Base-by-base conservation (phyloP, 1,140 invertebrate genomes). In the Nylanderia fulva region DNA sequence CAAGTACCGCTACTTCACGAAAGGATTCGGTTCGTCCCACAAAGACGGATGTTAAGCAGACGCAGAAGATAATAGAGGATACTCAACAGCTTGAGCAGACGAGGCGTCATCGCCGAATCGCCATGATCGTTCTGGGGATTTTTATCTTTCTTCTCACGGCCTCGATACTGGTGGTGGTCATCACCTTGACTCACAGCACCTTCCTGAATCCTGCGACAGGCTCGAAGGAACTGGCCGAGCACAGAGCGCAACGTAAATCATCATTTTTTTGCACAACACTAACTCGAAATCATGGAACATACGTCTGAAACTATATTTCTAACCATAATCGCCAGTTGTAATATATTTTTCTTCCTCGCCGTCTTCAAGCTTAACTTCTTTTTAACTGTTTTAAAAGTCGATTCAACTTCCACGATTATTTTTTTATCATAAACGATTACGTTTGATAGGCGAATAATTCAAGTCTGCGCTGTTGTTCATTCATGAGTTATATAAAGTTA, bases 111-210 rank as follows among this genome's bases (percentile, higher is more conserved):
- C 95, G 96, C 54, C 95, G 95, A 76, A 96, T 96, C 87, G 96
- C 96, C 45, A 96, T 96, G 87, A 95, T 96, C 76, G 95, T 97
- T 24, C 95, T 97, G 58, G 96, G 95, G 4, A 96, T 96, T 21
- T 97, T 97, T 93, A 92, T 97, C 90, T 96, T 96, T 90, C 94
- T 97, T 85, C 95, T 96, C 58, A 95, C 96, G 84, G 96, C 96
- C 45, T 96, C 96, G 71, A 95, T 97, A 36, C 95, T 97, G 58
- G 96, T 96, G 85, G 96, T 97, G 89, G 95, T 97, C 88, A 95
- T 97, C 87, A 97, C 97, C 48, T 95, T 97, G 86, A 97, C 97
- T 11, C 96, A 97, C 93, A 94, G 93, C 77, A 92, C 92, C 11
- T 94, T 95, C 58, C 95, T 95, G 90, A 96, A 94, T 88, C 93